Evolutionary conservation across 2,113 vertebrate species (phyloP).

Genomic region (Gymnogyps californianus): DNA sequence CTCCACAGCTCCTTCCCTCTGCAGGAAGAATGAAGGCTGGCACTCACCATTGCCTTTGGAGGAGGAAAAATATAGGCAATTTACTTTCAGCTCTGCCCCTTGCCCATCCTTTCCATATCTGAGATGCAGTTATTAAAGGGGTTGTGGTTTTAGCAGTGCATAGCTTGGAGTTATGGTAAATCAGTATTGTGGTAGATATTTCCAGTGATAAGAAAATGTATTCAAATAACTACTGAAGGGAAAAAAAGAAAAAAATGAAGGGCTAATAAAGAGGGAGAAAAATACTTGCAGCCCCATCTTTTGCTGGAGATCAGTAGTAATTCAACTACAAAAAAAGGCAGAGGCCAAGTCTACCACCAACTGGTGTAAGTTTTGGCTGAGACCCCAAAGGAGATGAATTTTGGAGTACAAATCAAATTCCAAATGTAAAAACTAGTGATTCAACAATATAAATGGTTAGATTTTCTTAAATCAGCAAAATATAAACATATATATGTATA

Average conservation of each 20-base stretch:
- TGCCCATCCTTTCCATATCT: neutral
- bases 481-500: neutral
- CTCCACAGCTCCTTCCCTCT: neutral
- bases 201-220: neutral
- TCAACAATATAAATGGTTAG: neutral
- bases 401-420: neutral
- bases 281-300: neutral
- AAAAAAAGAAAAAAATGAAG: accelerated
- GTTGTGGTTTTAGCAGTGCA: neutral
- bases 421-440: neutral
- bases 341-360: neutral
- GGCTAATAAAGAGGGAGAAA: neutral
- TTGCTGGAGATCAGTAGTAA: neutral
- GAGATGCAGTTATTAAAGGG: neutral
- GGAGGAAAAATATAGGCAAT: neutral
- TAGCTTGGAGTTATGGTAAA: neutral
- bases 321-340: neutral
- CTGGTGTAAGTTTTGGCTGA: neutral
- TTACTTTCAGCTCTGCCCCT: neutral
- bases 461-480: neutral
- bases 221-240: neutral
- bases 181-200: neutral
- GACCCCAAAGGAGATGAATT: neutral
- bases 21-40: neutral
- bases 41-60: neutral